Evolutionary conservation across 2,888 invertebrate species (phyloP), one percentile per base, ranked within the genome.

Genomic region (Drosophila melanocephala): DNA sequence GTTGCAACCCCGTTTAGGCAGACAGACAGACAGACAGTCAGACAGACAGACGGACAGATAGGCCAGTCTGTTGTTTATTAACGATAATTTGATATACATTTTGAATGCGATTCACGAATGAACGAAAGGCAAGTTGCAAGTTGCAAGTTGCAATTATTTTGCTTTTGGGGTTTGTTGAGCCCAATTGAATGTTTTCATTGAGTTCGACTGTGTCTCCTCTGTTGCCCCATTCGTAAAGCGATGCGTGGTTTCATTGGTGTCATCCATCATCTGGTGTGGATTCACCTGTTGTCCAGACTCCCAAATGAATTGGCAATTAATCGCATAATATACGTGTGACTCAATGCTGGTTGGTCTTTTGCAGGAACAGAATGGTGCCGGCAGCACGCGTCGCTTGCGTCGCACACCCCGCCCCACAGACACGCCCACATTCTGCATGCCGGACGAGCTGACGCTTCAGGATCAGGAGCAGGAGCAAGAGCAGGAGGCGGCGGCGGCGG

Each of bases 321-420:
- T 50, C 2, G 16, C 19, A 50, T 51, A 28, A 26, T 28, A 14
- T 6, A 52, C 30, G 12, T 30, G 28, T 52, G 19, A n/a, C 19
- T 52, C n/a, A 52, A 26, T 26, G 16, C 2, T 26, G 26, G 2
- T 57, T 28, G 14, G 52, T n/a, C 30, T 61, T 68, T 60, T 58
- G 22, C 77, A 90, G 91, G 91, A 87, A 55, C 73, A 74, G 65
- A 69, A 61, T 59, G 72, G 70, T 62, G 80, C 30, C 4, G 44
- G 74, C 72, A 60, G 71, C 84, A 47, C 84, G 79, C 74, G 92
- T 33, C 87, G 92, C 50, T 69, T 91, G 50, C 90, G 92, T 28
- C 85, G 90, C 30, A 83, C 89, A 12, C 90, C 89, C 26, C 84
- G 88, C 16, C 83, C 81, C 56, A 77, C 83, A 30, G 91, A 92